Conservation (phyloP, 2,797 vertebrate genomes). For the Coccyzus lansbergi region DNA sequence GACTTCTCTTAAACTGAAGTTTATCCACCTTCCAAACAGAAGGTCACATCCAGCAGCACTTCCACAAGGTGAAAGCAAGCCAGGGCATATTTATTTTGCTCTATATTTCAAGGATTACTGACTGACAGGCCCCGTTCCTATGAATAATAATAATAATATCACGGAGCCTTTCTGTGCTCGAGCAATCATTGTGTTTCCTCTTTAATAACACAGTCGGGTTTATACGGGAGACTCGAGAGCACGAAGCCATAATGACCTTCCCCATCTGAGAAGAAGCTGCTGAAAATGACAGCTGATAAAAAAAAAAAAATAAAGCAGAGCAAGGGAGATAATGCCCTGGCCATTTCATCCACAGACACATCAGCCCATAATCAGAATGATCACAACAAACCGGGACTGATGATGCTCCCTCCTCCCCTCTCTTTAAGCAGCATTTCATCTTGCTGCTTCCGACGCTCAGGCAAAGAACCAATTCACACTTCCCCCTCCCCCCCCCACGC, state of each 20-base stretch:
- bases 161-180: not conserved
- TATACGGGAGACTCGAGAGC: not conserved
- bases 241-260: not conserved
- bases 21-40: accelerated
- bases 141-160: not conserved
- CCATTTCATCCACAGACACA: not conserved
- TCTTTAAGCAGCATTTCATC: not conserved
- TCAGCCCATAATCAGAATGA: not conserved
- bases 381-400: not conserved
- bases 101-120: not conserved
- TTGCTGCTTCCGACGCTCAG: accelerated
- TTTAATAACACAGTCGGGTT: not conserved
- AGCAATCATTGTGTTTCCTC: not conserved
- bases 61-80: not conserved
- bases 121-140: not conserved
- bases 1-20: not conserved
- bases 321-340: not conserved
- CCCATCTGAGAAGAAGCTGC: not conserved
- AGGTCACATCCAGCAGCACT: not conserved
- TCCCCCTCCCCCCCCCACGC: accelerated
- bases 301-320: not conserved
- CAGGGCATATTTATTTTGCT: not conserved
- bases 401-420: not conserved
- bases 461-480: not conserved
- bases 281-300: not conserved